These are phyloP conservation scores for Gopherus evgoodei DNA, from an alignment of 2,113 vertebrate species.

Conservation along the genomic window DNA sequence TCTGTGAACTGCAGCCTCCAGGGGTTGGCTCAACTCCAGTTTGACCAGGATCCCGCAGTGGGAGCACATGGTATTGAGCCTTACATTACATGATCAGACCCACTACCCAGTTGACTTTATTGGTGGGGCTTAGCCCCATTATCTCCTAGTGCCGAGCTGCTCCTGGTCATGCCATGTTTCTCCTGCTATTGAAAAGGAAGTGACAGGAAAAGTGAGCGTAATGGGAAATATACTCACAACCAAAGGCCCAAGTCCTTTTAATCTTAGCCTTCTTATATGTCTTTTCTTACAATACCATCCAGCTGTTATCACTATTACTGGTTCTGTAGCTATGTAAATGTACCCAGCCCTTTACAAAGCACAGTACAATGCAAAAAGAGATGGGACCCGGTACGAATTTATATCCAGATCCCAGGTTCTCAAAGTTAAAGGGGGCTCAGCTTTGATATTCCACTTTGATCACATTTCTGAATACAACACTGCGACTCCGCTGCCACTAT, in stretches of 20 bases:
- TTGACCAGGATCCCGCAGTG: not conserved
- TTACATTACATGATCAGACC: not conserved
- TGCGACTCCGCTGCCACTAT: not conserved
- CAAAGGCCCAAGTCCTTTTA: slow-evolving; percentile 14
- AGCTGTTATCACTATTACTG: not conserved
- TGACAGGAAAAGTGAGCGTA: not conserved
- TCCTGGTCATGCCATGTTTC: not conserved
- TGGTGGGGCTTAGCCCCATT: not conserved
- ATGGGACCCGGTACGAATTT: not conserved
- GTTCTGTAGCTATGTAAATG: not conserved
- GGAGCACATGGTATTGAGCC: not conserved
- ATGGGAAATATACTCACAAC: not conserved
- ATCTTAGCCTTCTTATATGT: not conserved
- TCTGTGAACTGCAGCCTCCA: not conserved
- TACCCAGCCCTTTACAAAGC: not conserved
- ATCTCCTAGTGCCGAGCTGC: not conserved
- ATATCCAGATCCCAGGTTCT: not conserved
- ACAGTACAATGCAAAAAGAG: not conserved
- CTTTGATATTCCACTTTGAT: not conserved
- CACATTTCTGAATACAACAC: not conserved
- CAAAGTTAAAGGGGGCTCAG: not conserved
- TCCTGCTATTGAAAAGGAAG: not conserved
- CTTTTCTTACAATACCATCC: not conserved
- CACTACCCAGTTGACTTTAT: not conserved
- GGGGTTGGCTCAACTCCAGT: not conserved